These are phyloP conservation scores for Jacana jacana DNA, from an alignment of 2,113 vertebrate genomes.

Conservation along the genomic window DNA sequence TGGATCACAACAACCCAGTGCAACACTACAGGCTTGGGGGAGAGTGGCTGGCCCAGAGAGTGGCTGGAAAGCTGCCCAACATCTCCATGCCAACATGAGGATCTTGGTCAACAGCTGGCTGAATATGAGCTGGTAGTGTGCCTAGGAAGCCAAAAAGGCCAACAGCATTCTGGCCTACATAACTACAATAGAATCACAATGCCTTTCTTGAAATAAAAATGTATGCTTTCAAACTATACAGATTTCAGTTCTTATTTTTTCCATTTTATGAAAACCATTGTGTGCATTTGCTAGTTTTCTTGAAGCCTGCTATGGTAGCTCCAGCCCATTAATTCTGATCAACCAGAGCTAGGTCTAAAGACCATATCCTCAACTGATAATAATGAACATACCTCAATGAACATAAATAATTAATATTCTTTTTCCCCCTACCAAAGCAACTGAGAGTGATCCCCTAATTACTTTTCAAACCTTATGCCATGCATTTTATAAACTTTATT, in stretches of 20 bases:
- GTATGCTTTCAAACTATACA: not conserved
- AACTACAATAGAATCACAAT: fast-evolving
- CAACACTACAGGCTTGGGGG: not conserved
- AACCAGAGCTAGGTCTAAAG: not conserved
- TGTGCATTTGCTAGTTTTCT: not conserved
- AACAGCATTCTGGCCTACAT: not conserved
- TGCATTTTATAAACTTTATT: not conserved
- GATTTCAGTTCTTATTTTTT: not conserved
- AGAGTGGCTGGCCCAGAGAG: not conserved
- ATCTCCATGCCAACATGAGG: not conserved
- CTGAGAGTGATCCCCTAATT: not conserved
- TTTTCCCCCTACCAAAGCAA: not conserved
- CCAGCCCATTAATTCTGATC: not conserved
- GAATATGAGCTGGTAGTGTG: not conserved
- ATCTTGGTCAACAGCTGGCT: not conserved
- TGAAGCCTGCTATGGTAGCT: not conserved
- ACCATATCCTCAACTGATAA: not conserved
- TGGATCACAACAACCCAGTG: not conserved
- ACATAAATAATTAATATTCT: not conserved
- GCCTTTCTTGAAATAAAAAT: not conserved
- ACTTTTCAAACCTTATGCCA: not conserved
- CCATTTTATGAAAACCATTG: not conserved
- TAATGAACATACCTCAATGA: not conserved
- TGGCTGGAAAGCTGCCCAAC: not conserved
- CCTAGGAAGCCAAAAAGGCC: not conserved